Evolutionary conservation across 1,140 invertebrate species (phyloP).

Genomic region (Eupristina koningsbergeri): DNA sequence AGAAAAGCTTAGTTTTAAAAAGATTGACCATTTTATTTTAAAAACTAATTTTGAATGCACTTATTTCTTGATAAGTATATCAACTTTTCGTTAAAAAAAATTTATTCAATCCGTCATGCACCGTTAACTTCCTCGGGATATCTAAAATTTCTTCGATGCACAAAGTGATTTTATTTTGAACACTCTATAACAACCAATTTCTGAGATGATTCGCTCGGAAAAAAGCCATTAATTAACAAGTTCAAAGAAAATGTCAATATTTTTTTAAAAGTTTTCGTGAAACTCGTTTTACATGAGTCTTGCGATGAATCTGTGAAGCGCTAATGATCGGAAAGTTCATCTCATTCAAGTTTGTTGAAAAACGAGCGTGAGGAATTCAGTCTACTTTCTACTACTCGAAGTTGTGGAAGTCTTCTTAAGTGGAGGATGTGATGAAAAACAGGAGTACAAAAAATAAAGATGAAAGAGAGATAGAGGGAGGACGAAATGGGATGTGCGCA

Average conservation of each 20-base stretch:
- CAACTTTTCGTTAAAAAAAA: not conserved
- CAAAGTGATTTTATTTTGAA: not conserved
- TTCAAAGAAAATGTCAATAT: not conserved
- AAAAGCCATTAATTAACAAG: not conserved
- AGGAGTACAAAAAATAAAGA: not conserved
- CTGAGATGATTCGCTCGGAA: not conserved
- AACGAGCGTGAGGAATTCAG: not conserved
- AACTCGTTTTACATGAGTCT: slow-evolving; percentile 37
- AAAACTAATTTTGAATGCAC: too few relatives aligned
- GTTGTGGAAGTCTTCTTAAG: too few relatives aligned
- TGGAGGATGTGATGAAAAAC: not conserved
- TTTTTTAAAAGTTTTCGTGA: slow-evolving; percentile 24
- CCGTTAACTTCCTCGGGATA: not conserved
- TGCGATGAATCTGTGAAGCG: not conserved
- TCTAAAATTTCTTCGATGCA: not conserved
- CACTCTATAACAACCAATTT: not conserved
- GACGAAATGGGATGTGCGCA: not conserved
- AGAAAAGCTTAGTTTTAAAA: too few relatives aligned
- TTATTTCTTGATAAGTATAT: not conserved
- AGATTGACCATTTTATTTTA: too few relatives aligned
- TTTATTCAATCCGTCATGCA: not conserved
- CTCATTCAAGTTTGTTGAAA: slow-evolving; percentile 32
- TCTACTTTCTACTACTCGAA: slow-evolving; percentile 39
- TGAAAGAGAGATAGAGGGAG: not conserved
- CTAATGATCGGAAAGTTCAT: slow-evolving; percentile 34